Percentiles rank a stretch among this genome's conserved stretches.
Conservation (phyloP, 2,888 invertebrate genomes). For the Poecilobothrus nobilitatus region DNA sequence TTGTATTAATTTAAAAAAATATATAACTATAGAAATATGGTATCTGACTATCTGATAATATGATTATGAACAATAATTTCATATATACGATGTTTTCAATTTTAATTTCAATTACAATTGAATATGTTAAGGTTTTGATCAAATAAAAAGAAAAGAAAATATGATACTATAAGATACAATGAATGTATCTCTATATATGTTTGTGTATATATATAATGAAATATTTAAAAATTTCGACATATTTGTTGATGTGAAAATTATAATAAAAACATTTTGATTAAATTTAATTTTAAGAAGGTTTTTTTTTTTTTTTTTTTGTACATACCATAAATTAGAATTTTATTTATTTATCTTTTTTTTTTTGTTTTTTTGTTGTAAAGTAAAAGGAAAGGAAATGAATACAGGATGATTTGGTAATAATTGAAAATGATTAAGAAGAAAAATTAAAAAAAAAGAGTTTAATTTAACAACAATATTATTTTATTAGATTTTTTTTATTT, state of each 20-base stretch:
- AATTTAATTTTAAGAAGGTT: background rate
- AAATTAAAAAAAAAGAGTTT: background rate
- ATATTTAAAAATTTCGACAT: background rate
- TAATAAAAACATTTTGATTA: conserved; percentile 1
- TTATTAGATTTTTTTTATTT: background rate
- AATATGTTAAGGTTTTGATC: background rate
- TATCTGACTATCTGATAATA: too few species aligned
- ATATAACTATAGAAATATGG: too few species aligned
- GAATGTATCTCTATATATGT: too few species aligned
- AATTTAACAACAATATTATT: background rate
- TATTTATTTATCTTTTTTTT: too few species aligned
- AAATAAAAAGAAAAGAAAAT: background rate
- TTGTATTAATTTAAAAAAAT: too few species aligned
- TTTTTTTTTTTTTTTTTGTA: too few species aligned
- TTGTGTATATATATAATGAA: background rate
- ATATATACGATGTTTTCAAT: background rate
- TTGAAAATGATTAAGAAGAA: too few species aligned
- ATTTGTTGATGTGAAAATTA: background rate
- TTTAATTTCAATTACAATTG: background rate
- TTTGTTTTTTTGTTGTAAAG: too few species aligned
- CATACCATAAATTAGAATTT: too few species aligned
- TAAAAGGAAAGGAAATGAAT: background rate
- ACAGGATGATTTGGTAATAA: conserved; percentile 1
- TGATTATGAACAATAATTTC: background rate
- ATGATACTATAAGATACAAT: too few species aligned